These are phyloP conservation scores for Vidua macroura DNA, from an alignment of 2,113 vertebrate species.

Conservation along the genomic window DNA sequence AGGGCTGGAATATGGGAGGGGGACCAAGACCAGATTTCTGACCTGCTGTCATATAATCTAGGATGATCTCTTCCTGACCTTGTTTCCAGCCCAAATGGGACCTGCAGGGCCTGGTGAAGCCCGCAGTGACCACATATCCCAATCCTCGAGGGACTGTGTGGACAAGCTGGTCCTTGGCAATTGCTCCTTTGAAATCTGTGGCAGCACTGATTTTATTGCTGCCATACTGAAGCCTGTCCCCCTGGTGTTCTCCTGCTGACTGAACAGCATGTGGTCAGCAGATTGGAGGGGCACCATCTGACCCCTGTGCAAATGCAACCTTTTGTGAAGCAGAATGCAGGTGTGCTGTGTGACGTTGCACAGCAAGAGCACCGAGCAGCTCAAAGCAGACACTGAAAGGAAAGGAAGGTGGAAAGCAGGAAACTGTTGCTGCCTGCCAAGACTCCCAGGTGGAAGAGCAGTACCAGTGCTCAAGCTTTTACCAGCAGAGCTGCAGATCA, in stretches of 20 bases:
- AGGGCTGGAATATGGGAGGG: not conserved
- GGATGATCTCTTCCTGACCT: not conserved
- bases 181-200: not conserved
- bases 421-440: not conserved
- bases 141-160: not conserved
- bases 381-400: not conserved
- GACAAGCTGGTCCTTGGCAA: not conserved
- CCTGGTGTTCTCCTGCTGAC: not conserved
- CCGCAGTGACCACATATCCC: not conserved
- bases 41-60: not conserved
- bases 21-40: not conserved
- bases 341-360: not conserved
- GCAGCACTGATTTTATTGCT: not conserved
- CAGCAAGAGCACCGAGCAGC: not conserved
- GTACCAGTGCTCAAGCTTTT: not conserved
- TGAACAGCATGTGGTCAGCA: not conserved
- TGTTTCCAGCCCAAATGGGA: not conserved
- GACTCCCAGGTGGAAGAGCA: not conserved
- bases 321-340: not conserved
- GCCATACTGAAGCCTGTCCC: not conserved
- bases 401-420: not conserved
- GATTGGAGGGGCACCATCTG: not conserved
- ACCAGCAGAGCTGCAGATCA: not conserved
- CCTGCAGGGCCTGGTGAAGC: not conserved
- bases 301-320: accelerated